Evolutionary conservation across 1,140 invertebrate species (phyloP).

Genomic region (Lasioglossum albipes): DNA sequence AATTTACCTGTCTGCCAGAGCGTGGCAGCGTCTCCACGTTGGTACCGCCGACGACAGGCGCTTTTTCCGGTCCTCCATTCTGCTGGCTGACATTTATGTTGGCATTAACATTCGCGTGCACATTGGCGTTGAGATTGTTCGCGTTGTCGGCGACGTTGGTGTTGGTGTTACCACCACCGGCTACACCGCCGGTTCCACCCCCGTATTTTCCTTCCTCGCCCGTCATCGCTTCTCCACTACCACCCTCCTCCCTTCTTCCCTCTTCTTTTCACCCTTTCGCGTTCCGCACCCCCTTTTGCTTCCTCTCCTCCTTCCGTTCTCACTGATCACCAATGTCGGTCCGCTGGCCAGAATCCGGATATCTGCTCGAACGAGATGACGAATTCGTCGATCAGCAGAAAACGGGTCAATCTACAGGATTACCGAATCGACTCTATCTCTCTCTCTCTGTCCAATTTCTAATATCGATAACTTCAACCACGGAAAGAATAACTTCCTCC

Average conservation of each 20-base stretch:
- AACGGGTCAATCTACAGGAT: constrained; percentile 23
- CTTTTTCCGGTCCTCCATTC: constrained; percentile 79
- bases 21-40: constrained; percentile 83
- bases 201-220: constrained; percentile 76
- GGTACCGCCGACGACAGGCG: constrained; percentile 82
- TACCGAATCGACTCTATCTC: background rate
- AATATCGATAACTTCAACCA: background rate
- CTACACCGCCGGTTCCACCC: constrained; percentile 64
- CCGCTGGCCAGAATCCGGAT: constrained; percentile 58
- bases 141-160: constrained; percentile 60
- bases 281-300: constrained; percentile 58
- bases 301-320: constrained; percentile 54
- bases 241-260: constrained; percentile 61
- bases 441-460: background rate
- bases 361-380: constrained; percentile 51
- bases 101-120: constrained; percentile 75
- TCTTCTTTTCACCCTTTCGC: constrained; percentile 65
- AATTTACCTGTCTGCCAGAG: constrained; percentile 81
- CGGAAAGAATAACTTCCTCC: background rate
- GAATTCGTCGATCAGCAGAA: constrained; percentile 43
- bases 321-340: constrained; percentile 51
- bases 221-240: constrained; percentile 73
- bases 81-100: constrained; percentile 78
- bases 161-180: constrained; percentile 50
- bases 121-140: constrained; percentile 61